Evolutionary conservation across 2,113 vertebrate species (phyloP).

Genomic region (Dromaius novaehollandiae): DNA sequence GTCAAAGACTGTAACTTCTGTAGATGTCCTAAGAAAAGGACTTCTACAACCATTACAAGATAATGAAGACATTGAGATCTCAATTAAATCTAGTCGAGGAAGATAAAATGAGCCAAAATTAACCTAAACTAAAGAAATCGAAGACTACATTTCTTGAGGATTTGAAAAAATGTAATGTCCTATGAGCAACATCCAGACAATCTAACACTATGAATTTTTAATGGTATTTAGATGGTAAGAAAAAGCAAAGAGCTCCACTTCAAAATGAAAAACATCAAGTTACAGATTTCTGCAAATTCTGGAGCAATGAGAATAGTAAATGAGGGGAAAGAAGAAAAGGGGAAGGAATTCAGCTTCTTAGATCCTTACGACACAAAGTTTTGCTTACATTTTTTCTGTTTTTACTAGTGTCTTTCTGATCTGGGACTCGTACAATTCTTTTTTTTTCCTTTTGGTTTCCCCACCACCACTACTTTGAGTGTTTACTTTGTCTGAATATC

Average conservation of each 20-base stretch:
- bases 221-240: not conserved
- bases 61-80: slow-evolving; percentile 23
- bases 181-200: not conserved
- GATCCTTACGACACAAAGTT: not conserved
- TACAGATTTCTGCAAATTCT: not conserved
- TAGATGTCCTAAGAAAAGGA: not conserved
- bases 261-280: slow-evolving; percentile 18
- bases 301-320: not conserved
- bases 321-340: not conserved
- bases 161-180: slow-evolving; percentile 19
- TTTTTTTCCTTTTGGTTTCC: not conserved
- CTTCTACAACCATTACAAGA: slow-evolving; percentile 16
- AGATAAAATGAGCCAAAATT: slow-evolving; percentile 18
- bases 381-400: not conserved
- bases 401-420: not conserved
- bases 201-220: slow-evolving; percentile 10
- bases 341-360: not conserved
- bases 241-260: not conserved
- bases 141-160: not conserved
- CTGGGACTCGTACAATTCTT: not conserved
- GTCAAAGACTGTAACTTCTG: not conserved
- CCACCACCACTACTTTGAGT: not conserved
- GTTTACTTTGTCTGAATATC: not conserved
- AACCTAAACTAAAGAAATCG: slow-evolving; percentile 24
- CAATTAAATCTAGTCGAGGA: slow-evolving; percentile 24